phyloP scores from a whole-genome alignment of 2,113 vertebrate species.

The Passer domesticus region DNA sequence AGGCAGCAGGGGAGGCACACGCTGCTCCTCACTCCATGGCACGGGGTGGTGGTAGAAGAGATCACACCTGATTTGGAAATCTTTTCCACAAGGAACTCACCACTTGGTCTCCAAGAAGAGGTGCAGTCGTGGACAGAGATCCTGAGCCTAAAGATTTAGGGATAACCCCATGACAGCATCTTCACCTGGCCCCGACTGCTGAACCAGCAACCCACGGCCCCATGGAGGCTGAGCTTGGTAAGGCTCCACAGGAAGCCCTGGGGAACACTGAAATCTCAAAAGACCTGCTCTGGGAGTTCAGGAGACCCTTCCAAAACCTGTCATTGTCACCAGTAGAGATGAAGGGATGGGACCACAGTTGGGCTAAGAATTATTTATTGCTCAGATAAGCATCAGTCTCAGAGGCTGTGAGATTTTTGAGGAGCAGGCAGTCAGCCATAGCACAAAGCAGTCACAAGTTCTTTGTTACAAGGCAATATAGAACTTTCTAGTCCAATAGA shows the following conservation, averaged over 20 bases:
- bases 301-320: not conserved
- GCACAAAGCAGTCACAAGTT: not conserved
- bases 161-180: not conserved
- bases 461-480: not conserved
- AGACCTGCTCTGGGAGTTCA: not conserved
- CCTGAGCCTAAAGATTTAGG: fast-evolving
- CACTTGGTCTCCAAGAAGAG: not conserved
- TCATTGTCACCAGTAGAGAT: not conserved
- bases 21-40: fast-evolving
- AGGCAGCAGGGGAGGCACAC: not conserved
- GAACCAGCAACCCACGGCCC: not conserved
- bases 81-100: fast-evolving
- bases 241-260: not conserved
- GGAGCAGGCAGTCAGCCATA: not conserved
- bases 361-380: not conserved
- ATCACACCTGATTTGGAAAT: not conserved
- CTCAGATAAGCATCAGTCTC: not conserved
- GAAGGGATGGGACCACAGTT: not conserved
- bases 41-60: fast-evolving
- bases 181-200: not conserved
- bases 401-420: not conserved
- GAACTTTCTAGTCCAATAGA: not conserved
- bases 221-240: not conserved
- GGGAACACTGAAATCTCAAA: not conserved
- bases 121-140: not conserved